These are phyloP conservation scores for Sinocyclocheilus rhinocerous DNA, from an alignment of 2,113 vertebrate genomes.

Conservation along the genomic window DNA sequence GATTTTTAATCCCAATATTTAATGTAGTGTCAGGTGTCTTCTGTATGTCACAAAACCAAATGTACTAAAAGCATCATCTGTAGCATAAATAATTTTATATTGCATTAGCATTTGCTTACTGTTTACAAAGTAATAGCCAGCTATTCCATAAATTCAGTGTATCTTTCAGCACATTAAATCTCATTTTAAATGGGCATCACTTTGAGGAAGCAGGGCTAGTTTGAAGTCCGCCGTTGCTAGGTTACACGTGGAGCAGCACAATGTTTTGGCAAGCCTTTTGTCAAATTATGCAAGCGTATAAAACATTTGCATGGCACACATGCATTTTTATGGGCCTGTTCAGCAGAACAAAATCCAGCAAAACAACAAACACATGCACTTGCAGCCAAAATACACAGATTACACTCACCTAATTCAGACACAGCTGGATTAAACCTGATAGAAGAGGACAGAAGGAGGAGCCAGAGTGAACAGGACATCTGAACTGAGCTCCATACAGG, in stretches of 20 bases:
- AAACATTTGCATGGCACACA: conserved; percentile 58
- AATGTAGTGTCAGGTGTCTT: not conserved
- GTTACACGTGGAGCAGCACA: conserved; percentile 54
- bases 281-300: conserved; percentile 59
- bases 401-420: conserved; percentile 68
- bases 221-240: conserved; percentile 64
- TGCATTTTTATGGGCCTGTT: conserved; percentile 33
- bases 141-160: not conserved
- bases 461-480: conserved; percentile 64
- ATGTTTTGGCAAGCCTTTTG: conserved; percentile 57
- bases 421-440: conserved; percentile 49
- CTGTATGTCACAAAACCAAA: not conserved
- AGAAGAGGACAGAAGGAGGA: conserved; percentile 64
- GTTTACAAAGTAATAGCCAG: not conserved
- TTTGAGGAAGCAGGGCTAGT: conserved; percentile 47
- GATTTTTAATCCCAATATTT: not conserved
- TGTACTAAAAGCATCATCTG: not conserved
- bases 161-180: not conserved
- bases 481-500: conserved; percentile 58
- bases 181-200: conserved; percentile 37
- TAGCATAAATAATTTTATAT: not conserved
- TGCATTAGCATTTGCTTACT: not conserved
- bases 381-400: not conserved
- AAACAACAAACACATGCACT: not conserved
- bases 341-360: not conserved